phyloP scores from a whole-genome alignment of 2,888 invertebrate species.

The Sycophila texana region DNA sequence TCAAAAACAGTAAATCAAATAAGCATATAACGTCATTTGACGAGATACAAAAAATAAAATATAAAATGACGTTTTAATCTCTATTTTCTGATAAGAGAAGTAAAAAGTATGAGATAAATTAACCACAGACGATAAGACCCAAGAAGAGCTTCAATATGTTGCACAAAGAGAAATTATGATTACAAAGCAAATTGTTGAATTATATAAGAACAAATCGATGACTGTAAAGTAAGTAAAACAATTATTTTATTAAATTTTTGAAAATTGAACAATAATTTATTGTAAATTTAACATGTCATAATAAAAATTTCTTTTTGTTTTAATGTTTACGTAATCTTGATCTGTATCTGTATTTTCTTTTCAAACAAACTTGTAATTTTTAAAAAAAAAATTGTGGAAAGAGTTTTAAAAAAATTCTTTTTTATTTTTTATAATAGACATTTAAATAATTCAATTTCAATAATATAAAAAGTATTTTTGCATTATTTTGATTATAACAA shows the following conservation, averaged over 20 bases:
- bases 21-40: constrained; percentile 22
- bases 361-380: too few relatives aligned
- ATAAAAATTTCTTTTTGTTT: too few relatives aligned
- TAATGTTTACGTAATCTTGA: too few relatives aligned
- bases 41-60: constrained; percentile 38
- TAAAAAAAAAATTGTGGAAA: too few relatives aligned
- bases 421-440: too few relatives aligned
- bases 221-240: background rate
- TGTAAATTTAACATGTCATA: too few relatives aligned
- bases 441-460: too few relatives aligned
- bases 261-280: background rate
- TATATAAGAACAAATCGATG: constrained; percentile 58
- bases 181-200: constrained; percentile 55
- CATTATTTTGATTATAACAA: too few relatives aligned
- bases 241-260: background rate
- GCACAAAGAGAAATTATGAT: constrained; percentile 38
- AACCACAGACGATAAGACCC: constrained; percentile 53
- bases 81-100: constrained; percentile 46
- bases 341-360: too few relatives aligned
- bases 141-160: constrained; percentile 34
- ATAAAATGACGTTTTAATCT: constrained; percentile 47
- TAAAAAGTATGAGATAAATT: constrained; percentile 55
- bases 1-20: constrained; percentile 15
- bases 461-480: too few relatives aligned
- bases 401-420: too few relatives aligned